A percentile compares a stretch with the other conserved stretches of the same genome.
These are phyloP conservation scores for Dasypus novemcinctus DNA, from an alignment of 2,113 vertebrate species.

Conservation along the genomic window DNA sequence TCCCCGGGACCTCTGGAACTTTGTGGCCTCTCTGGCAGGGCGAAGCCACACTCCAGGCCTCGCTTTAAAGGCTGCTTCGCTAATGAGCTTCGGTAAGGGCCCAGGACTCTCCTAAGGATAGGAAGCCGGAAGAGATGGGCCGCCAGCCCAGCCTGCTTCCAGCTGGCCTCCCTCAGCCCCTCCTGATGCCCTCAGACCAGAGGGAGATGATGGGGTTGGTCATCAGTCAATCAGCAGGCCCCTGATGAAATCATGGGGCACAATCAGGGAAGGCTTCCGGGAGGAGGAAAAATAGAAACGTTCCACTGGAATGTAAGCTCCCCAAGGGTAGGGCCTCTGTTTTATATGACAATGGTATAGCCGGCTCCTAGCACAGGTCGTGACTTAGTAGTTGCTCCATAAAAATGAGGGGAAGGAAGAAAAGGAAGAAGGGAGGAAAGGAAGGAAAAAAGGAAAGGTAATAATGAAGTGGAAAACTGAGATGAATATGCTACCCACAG, in stretches of 20 bases:
- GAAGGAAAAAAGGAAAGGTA: not conserved
- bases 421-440: not conserved
- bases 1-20: constrained; percentile 35
- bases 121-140: not conserved
- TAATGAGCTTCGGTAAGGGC: constrained; percentile 53
- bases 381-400: not conserved
- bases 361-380: not conserved
- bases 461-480: not conserved
- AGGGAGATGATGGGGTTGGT: not conserved
- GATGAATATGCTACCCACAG: not conserved
- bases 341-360: not conserved
- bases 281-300: not conserved
- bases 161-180: not conserved
- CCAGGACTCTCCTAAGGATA: not conserved
- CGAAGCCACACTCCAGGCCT: not conserved
- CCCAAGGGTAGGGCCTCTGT: not conserved
- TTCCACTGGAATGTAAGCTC: not conserved
- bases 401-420: not conserved
- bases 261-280: not conserved
- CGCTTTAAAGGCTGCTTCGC: not conserved
- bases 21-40: constrained; percentile 54
- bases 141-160: not conserved
- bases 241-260: no score
- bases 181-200: not conserved
- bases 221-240: not conserved